These are phyloP conservation scores for Agrilus biguttatus DNA, from an alignment of 2,888 invertebrate genomes.

Conservation along the genomic window DNA sequence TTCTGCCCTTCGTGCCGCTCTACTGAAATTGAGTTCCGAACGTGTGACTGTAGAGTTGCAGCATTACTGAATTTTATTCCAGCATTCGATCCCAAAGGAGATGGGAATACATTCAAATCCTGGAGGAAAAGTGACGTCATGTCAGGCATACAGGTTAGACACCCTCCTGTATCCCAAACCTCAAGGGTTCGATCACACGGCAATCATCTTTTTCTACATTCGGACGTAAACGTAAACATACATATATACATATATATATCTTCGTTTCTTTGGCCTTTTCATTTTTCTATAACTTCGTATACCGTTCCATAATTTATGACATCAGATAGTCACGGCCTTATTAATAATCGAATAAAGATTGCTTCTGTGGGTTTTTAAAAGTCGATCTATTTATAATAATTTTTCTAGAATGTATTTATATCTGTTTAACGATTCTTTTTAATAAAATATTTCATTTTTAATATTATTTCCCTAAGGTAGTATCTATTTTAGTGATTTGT, in stretches of 20 bases:
- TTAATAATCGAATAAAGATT: too few species aligned
- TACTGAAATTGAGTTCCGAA: background rate
- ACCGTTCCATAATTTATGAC: too few species aligned
- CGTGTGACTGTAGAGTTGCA: too few species aligned
- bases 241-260: conserved; percentile 7
- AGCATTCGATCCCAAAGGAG: conserved; percentile 8
- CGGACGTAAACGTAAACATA: conserved; percentile 1
- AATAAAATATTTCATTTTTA: too few species aligned
- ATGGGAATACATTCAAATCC: conserved; percentile 24
- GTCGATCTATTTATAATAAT: too few species aligned
- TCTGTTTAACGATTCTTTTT: too few species aligned
- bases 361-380: too few species aligned
- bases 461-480: too few species aligned
- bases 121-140: conserved; percentile 15
- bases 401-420: too few species aligned
- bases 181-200: conserved; percentile 27
- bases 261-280: conserved; percentile 1
- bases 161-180: conserved; percentile 17
- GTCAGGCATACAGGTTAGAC: conserved; percentile 9
- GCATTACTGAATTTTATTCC: too few species aligned
- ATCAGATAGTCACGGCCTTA: too few species aligned
- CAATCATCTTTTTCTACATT: conserved; percentile 19
- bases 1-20: conserved; percentile 1
- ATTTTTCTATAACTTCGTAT: conserved; percentile 1
- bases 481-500: too few species aligned